phyloP scores from a whole-genome alignment of 2,113 vertebrate species.

The Archilochus colubris region DNA sequence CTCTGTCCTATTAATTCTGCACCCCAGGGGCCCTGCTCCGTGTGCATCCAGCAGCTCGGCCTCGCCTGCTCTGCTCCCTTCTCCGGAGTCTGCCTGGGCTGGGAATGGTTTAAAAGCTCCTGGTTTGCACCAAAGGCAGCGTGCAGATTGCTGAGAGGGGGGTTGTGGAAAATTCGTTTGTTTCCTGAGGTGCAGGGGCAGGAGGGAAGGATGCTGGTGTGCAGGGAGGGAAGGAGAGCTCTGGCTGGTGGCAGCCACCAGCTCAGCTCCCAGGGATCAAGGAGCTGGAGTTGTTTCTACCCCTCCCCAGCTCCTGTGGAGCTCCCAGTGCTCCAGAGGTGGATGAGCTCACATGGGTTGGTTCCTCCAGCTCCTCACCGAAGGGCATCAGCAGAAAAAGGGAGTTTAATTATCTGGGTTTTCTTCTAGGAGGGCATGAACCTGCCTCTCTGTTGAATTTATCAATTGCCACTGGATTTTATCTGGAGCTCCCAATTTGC shows the following conservation, averaged over 20 bases:
- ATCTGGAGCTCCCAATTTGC: constrained; percentile 41
- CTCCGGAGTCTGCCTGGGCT: background rate
- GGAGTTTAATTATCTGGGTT: constrained; percentile 53
- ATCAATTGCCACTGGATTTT: constrained; percentile 30
- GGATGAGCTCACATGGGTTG: background rate
- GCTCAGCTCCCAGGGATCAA: background rate
- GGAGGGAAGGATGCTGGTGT: background rate
- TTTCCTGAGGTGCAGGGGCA: background rate
- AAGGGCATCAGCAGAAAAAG: constrained; percentile 7
- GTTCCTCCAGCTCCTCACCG: background rate
- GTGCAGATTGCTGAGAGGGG: background rate
- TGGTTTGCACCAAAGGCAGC: background rate
- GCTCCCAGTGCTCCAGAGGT: background rate
- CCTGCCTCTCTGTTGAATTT: constrained; percentile 32
- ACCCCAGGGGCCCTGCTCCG: constrained; percentile 53
- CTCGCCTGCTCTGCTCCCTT: background rate
- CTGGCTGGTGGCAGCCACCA: background rate
- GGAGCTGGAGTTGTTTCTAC: background rate
- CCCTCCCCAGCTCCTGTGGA: background rate
- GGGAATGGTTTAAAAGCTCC: background rate
- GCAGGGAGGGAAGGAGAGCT: background rate
- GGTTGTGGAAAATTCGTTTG: background rate
- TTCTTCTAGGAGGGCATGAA: constrained; percentile 47
- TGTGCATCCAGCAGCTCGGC: constrained; percentile 15
- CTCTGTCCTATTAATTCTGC: constrained; percentile 68